Percentiles rank a stretch among this genome's conserved stretches.
Evolutionary conservation across 2,797 vertebrate species (phyloP).

Genomic region (Simalia tracyae): DNA sequence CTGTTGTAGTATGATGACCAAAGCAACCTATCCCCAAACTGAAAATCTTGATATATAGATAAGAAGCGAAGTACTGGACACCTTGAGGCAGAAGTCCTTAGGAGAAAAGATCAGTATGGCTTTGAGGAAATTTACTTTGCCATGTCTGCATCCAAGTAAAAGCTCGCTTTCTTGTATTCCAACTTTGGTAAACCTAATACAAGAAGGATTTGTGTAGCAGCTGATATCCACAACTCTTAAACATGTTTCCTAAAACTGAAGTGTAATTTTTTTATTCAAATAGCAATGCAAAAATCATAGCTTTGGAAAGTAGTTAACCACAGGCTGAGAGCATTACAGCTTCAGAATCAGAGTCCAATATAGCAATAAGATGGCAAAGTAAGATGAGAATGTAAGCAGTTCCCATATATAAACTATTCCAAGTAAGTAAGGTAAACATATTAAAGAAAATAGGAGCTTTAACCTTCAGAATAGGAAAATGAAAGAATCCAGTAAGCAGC

Average conservation of each 20-base stretch:
- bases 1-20: conserved; percentile 15
- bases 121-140: conserved; percentile 32
- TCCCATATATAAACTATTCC: neutral
- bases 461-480: conserved; percentile 34
- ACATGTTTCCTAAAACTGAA: conserved; percentile 21
- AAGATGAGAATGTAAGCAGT: neutral
- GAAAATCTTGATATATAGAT: conserved; percentile 31
- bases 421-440: neutral
- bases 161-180: conserved; percentile 9
- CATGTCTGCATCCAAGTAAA: neutral
- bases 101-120: conserved; percentile 35
- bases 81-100: conserved; percentile 28
- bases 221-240: conserved; percentile 5
- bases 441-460: neutral
- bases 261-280: neutral
- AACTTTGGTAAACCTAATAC: conserved; percentile 30
- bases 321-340: neutral
- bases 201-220: conserved; percentile 5
- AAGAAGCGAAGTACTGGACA: conserved; percentile 34
- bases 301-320: neutral
- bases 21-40: neutral
- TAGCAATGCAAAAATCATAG: conserved; percentile 12
- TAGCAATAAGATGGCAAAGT: conserved; percentile 16
- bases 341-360: conserved; percentile 13
- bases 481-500: conserved; percentile 7